These are phyloP conservation scores for Tryphoninae sp. DNA, from an alignment of 2,888 invertebrate species.

Conservation along the genomic window DNA sequence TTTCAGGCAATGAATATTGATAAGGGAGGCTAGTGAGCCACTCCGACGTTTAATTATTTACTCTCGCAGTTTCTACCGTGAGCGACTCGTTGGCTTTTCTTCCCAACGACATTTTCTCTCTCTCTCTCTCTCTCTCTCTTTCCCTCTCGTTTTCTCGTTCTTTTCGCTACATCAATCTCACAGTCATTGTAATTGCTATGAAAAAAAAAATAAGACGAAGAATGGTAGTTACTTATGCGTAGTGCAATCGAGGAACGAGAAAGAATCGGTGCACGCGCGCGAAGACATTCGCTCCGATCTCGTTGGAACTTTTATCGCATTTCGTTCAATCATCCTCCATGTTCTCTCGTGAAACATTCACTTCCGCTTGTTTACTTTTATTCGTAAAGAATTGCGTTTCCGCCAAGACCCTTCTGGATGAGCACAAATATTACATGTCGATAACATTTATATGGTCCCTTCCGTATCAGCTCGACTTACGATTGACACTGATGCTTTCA, in stretches of 20 bases:
- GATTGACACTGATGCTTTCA: neutral
- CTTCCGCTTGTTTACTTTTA: neutral
- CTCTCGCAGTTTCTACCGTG: conserved; percentile 50
- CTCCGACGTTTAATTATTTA: conserved; percentile 70
- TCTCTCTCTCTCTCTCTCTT: conserved; percentile 24
- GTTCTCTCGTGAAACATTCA: neutral
- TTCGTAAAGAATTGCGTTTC: conserved; percentile 1
- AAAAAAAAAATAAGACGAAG: neutral
- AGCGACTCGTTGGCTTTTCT: conserved; percentile 42
- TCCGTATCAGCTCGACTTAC: neutral
- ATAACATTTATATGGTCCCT: too few relatives aligned
- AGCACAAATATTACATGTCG: neutral
- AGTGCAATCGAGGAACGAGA: conserved; percentile 23
- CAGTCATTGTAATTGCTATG: conserved; percentile 44
- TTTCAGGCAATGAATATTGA: conserved; percentile 72
- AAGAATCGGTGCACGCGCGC: conserved; percentile 5
- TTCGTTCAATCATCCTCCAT: neutral
- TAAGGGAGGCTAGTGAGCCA: conserved; percentile 67
- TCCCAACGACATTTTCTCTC: conserved; percentile 56
- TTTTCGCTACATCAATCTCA: conserved; percentile 41
- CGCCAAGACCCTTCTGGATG: neutral
- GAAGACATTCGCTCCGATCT: neutral
- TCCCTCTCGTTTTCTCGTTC: conserved; percentile 7
- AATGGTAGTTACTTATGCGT: conserved; percentile 15
- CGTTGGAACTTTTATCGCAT: conserved; percentile 21